These are phyloP conservation scores for Urocyon cinereoargenteus DNA, from an alignment of 2,797 vertebrate species.

Conservation along the genomic window DNA sequence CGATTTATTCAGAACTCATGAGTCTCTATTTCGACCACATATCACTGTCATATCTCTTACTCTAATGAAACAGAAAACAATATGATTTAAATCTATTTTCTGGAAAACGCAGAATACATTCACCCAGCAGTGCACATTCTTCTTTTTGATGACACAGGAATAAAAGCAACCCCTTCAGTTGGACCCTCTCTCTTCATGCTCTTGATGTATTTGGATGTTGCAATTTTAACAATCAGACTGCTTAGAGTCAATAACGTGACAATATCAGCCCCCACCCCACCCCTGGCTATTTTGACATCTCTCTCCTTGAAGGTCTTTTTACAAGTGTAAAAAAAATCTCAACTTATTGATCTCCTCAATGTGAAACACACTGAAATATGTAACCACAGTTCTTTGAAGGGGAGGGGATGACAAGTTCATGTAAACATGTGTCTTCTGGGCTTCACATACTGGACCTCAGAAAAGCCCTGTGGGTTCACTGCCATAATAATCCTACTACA, in stretches of 20 bases:
- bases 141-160: neutral
- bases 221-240: neutral
- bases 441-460: neutral
- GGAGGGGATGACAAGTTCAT: neutral
- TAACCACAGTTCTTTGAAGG: neutral
- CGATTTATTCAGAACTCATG: neutral
- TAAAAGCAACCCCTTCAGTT: neutral
- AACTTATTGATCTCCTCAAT: neutral
- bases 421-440: neutral
- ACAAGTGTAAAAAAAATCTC: neutral
- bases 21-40: neutral
- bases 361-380: neutral
- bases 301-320: neutral
- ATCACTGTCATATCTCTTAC: neutral
- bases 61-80: conserved; percentile 51
- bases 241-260: neutral
- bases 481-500: neutral
- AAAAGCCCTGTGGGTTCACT: neutral
- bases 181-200: neutral
- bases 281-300: neutral
- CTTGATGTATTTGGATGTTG: neutral
- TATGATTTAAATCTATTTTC: neutral
- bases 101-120: neutral
- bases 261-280: neutral
- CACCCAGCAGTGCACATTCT: neutral